phyloP scores from a whole-genome alignment of 2,888 invertebrate genomes.

The Eristalis arbustorum region DNA sequence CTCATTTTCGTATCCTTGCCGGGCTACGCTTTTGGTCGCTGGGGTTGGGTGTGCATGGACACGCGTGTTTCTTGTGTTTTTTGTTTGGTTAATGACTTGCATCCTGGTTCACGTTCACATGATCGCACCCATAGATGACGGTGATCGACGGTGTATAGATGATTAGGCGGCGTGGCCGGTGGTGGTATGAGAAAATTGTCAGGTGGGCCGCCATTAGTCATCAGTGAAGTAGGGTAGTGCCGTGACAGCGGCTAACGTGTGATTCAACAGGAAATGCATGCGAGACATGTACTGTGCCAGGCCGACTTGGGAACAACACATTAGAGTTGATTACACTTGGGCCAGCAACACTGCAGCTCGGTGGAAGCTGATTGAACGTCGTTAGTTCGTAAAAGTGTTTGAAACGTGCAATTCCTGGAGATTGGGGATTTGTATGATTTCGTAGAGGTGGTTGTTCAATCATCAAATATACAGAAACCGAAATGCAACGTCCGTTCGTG shows the following conservation, averaged over 20 bases:
- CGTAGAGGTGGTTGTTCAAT: too few species aligned
- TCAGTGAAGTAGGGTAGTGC: neutral
- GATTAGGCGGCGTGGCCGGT: conserved; percentile 7
- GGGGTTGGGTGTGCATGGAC: neutral
- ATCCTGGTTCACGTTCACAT: conserved; percentile 37
- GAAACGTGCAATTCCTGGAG: too few species aligned
- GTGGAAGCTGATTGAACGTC: too few species aligned
- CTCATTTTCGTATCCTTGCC: conserved; percentile 30
- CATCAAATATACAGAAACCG: too few species aligned
- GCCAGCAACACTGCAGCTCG: neutral
- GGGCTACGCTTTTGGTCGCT: neutral
- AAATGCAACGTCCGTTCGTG: too few species aligned
- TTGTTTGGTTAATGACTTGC: conserved; percentile 53
- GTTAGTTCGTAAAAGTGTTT: too few species aligned
- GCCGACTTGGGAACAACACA: neutral
- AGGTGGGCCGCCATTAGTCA: conserved; percentile 16
- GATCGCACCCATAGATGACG: conserved; percentile 9
- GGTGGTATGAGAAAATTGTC: conserved; percentile 8
- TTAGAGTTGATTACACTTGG: neutral
- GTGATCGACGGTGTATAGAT: conserved; percentile 23
- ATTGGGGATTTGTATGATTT: too few species aligned
- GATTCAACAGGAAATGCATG: neutral
- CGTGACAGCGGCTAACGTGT: neutral
- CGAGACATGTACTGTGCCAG: neutral
- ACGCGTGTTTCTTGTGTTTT: neutral